phyloP scores from a whole-genome alignment of 1,140 invertebrate species.

The Papilio machaon region DNA sequence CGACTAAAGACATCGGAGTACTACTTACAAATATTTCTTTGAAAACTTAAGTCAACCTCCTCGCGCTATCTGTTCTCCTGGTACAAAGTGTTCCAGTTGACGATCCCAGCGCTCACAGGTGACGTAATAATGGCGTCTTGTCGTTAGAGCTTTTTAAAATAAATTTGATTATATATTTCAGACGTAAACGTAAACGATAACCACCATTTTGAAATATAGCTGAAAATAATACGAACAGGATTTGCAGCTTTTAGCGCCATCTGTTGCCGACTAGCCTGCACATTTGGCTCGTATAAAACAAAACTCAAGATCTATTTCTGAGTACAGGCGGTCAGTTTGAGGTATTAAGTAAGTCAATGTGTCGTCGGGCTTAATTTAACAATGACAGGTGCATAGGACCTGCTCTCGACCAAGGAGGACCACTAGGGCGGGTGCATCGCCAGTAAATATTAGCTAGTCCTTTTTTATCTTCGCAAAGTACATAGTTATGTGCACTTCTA shows the following conservation, averaged over 20 bases:
- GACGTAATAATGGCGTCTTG: constrained; percentile 42
- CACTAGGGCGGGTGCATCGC: constrained; percentile 63
- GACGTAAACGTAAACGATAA: constrained; percentile 15
- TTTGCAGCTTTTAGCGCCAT: constrained; percentile 59
- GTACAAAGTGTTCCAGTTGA: constrained; percentile 79
- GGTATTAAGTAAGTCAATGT: constrained; percentile 69
- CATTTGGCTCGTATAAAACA: constrained; percentile 41
- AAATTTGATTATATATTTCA: constrained; percentile 31
- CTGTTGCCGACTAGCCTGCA: constrained; percentile 64
- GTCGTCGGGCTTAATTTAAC: constrained; percentile 71
- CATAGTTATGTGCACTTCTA: constrained; percentile 48
- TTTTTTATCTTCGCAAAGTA: constrained; percentile 51
- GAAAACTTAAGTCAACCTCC: constrained; percentile 46
- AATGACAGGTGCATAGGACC: constrained; percentile 70
- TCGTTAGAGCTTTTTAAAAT: constrained; percentile 20
- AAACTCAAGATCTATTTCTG: constrained; percentile 28
- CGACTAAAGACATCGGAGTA: constrained; percentile 25
- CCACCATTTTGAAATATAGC: constrained; percentile 32
- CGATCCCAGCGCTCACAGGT: constrained; percentile 67
- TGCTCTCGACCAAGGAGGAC: constrained; percentile 70
- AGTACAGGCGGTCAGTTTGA: constrained; percentile 57
- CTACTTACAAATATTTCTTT: constrained; percentile 16
- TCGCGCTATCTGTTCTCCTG: constrained; percentile 58
- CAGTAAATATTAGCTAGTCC: constrained; percentile 53
- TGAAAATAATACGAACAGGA: constrained; percentile 39